Evolutionary conservation across 2,797 vertebrate genomes (phyloP), one percentile per base, ranked within the genome.

Genomic region (Poecilia picta): DNA sequence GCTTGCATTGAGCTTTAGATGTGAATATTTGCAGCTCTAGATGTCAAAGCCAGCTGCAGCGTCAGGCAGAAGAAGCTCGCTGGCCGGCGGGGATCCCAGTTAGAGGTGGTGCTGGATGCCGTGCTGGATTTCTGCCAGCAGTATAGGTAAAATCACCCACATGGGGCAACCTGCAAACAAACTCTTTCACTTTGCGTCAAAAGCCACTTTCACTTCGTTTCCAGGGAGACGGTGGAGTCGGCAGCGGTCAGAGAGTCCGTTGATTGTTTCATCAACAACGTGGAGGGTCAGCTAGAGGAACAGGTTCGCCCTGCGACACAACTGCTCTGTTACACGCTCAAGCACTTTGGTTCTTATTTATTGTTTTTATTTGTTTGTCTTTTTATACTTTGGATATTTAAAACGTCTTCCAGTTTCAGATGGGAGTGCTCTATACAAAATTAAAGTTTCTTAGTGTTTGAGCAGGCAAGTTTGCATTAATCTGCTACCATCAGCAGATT

Each of bases 171-270:
- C 41, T 77, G 23, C 31, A 15, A 36, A 1, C 20, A 4, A 39
- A 28, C 8, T 1, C 41, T 41, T 49, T 55, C 4, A 36, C n/a
- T 12, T 70, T 13, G 39, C 0, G 1, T 28, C 23, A 25, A 64
- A 8, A 66, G 36, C 31, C 62, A 23, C 33, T 39, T 66, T 64
- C 59, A 20, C 25, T 64, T 66, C 62, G 36, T 78, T 82, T 78
- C 46, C 59, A 95, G 94, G 10, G 87, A 92, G 75, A 84, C 91
- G 11, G 86, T 93, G 81, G 87, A 88, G 74, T 92, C 91, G 0
- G 72, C 77, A 31, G 80, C 79, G 0, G 83, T 90, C 74, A 86
- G 80, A 84, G 36, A 78, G 28, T 77, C 88, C 31, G 74, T 94
- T 23, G 68, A 85, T 23, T 46, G 2, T 71, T 93, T 95, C 78